phyloP scores from a whole-genome alignment of 2,797 vertebrate genomes.

The Coregonus ussuriensis region DNA sequence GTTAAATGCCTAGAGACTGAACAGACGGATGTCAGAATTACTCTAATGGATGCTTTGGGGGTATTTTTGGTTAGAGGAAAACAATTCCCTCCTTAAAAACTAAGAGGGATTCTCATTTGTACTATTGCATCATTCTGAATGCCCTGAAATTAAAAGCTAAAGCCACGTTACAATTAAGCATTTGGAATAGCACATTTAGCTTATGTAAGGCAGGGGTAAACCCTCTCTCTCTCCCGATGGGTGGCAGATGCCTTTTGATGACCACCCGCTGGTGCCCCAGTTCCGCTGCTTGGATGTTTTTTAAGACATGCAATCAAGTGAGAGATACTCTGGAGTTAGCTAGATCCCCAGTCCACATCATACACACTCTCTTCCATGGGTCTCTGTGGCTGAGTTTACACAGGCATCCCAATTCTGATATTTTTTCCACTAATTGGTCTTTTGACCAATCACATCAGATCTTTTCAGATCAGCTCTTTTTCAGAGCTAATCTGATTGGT shows the following conservation, averaged over 20 bases:
- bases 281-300: constrained; percentile 8
- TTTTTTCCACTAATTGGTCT: too few species aligned
- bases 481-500: too few species aligned
- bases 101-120: constrained; percentile 13
- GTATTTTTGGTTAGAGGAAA: not conserved
- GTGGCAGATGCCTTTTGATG: constrained; percentile 33
- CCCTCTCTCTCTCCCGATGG: constrained; percentile 7
- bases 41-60: not conserved
- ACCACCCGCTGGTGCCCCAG: constrained; percentile 34
- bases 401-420: too few species aligned
- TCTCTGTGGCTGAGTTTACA: too few species aligned
- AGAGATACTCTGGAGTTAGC: too few species aligned
- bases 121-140: constrained; percentile 11
- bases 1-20: not conserved
- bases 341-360: too few species aligned
- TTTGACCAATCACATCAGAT: too few species aligned
- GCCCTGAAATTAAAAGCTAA: not conserved
- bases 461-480: too few species aligned
- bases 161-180: constrained; percentile 39
- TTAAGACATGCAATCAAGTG: not conserved
- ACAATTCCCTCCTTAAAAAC: not conserved
- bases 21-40: not conserved
- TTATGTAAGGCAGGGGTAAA: constrained; percentile 6
- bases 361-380: too few species aligned
- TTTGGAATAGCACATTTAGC: constrained; percentile 47